phyloP scores from a whole-genome alignment of 2,113 vertebrate genomes.

The Cyanoramphus novaezelandiae region DNA sequence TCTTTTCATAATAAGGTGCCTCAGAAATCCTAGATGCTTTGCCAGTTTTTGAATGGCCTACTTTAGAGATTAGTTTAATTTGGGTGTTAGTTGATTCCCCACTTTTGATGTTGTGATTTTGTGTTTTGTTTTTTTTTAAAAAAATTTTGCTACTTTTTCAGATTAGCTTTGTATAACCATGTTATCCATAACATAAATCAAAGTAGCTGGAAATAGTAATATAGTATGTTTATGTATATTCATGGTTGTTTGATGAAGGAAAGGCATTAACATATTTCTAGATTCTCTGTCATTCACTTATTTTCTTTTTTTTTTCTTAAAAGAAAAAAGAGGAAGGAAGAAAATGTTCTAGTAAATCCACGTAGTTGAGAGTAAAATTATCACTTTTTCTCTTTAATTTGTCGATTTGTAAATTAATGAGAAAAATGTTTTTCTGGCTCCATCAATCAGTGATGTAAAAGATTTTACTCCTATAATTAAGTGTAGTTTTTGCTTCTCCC shows the following conservation, averaged over 20 bases:
- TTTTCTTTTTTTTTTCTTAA: neutral
- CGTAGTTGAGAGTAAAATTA: neutral
- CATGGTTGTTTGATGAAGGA: conserved; percentile 31
- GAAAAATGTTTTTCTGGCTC: neutral
- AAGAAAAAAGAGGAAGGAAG: neutral
- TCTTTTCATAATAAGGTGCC: neutral
- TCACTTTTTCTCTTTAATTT: neutral
- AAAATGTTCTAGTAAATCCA: neutral
- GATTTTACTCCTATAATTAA: neutral
- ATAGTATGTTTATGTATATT: conserved; percentile 32
- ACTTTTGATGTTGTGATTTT: neutral
- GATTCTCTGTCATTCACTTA: neutral
- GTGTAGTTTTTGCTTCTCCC: neutral
- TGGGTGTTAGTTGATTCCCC: neutral
- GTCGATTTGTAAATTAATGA: neutral
- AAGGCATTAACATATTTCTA: conserved; percentile 39
- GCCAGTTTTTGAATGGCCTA: neutral
- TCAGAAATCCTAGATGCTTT: neutral
- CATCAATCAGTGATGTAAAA: neutral
- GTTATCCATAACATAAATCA: conserved; percentile 37
- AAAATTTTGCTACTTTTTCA: neutral
- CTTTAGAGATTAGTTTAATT: conserved; percentile 2
- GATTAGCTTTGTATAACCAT: conserved; percentile 42
- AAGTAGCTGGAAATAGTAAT: conserved; percentile 38
- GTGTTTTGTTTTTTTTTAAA: neutral